Conservation (phyloP, 2,113 vertebrate species). For the Atherinomorus stipes region DNA sequence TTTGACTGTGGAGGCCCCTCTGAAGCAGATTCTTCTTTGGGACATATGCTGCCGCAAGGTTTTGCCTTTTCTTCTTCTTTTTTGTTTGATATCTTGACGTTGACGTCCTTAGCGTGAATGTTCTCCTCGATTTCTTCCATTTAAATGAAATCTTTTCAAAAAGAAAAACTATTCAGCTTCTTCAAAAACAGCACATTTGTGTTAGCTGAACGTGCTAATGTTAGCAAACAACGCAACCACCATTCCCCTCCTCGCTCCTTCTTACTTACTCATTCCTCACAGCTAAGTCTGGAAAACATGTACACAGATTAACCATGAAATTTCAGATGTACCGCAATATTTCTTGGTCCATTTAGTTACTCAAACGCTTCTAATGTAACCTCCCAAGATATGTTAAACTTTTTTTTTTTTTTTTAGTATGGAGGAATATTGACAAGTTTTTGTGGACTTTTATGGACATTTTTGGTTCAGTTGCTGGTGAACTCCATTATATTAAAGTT, state of each 20-base stretch:
- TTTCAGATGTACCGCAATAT: too few relatives aligned
- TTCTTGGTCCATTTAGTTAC: neutral
- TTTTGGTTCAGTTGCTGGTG: too few relatives aligned
- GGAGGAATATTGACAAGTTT: too few relatives aligned
- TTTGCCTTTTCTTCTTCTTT: conserved; percentile 64
- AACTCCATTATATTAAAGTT: too few relatives aligned
- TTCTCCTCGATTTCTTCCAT: conserved; percentile 83
- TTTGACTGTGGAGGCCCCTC: conserved; percentile 66
- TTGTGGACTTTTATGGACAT: too few relatives aligned
- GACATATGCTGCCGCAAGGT: conserved; percentile 70
- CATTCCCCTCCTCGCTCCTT: neutral
- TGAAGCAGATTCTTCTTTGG: conserved; percentile 66
- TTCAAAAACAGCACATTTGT: neutral
- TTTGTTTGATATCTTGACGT: conserved; percentile 57
- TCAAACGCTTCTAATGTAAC: neutral
- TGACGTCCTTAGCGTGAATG: conserved; percentile 57
- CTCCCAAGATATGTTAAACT: neutral
- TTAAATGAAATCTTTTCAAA: neutral
- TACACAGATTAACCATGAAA: too few relatives aligned
- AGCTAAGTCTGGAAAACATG: too few relatives aligned
- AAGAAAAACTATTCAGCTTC: neutral
- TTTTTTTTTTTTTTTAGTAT: too few relatives aligned
- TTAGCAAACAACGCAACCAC: neutral
- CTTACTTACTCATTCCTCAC: too few relatives aligned
- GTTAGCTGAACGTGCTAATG: conserved; percentile 22